phyloP scores from a whole-genome alignment of 2,888 invertebrate genomes.

The Agelastica alni region DNA sequence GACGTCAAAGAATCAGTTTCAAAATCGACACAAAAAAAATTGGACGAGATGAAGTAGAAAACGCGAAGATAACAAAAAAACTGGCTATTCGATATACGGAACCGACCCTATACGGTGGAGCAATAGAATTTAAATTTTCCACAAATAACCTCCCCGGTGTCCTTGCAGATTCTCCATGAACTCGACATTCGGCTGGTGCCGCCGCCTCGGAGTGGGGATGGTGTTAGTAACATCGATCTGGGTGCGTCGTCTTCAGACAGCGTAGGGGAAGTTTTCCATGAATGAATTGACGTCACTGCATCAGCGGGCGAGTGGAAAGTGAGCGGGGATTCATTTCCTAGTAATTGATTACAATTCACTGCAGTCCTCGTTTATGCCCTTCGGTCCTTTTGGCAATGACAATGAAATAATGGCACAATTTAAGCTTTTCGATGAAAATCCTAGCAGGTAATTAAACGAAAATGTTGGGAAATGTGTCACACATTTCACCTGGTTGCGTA shows the following conservation, averaged over 20 bases:
- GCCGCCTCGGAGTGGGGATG: conserved; percentile 4
- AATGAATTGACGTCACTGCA: conserved; percentile 44
- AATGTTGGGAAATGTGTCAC: too few relatives aligned
- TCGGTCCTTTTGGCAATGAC: too few relatives aligned
- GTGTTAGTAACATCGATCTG: conserved; percentile 30
- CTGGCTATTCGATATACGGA: too few relatives aligned
- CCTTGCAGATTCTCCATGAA: conserved; percentile 19
- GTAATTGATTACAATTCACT: conserved; percentile 4
- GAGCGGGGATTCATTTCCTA: conserved; percentile 12
- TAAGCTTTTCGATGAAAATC: too few relatives aligned
- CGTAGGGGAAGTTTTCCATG: conserved; percentile 41
- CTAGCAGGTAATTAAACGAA: too few relatives aligned
- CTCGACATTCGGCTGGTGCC: conserved; percentile 12
- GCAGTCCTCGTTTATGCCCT: conserved; percentile 6
- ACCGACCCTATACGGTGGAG: conserved; percentile 1
- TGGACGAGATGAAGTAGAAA: too few relatives aligned
- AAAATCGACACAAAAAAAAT: too few relatives aligned
- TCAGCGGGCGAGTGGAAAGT: conserved; percentile 15
- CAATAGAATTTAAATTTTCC: not conserved
- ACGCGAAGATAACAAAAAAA: too few relatives aligned
- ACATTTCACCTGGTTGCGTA: too few relatives aligned
- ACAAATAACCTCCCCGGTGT: conserved; percentile 11
- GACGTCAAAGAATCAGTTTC: too few relatives aligned
- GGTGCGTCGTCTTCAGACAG: conserved; percentile 33
- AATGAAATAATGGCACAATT: too few relatives aligned